phyloP scores from a whole-genome alignment of 2,113 vertebrate species.

The Nasalis larvatus region DNA sequence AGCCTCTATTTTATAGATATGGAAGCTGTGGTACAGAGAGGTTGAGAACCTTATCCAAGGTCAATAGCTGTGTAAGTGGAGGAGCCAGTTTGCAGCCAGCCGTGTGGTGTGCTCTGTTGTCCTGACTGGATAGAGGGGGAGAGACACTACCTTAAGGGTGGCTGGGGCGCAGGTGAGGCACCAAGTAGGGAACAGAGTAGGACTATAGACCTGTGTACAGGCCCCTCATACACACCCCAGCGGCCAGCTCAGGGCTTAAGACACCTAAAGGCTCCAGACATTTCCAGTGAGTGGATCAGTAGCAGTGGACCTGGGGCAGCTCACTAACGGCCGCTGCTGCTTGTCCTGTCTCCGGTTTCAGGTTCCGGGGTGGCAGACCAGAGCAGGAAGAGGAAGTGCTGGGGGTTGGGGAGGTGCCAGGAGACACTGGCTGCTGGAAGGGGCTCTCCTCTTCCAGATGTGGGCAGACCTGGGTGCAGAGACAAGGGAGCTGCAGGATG shows the following conservation, averaged over 20 bases:
- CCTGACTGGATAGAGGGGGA: neutral
- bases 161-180: neutral
- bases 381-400: slow-evolving; percentile 71
- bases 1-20: neutral
- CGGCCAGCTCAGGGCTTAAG: neutral
- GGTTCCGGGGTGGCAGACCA: slow-evolving; percentile 27
- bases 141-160: neutral
- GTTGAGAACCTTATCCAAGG: neutral
- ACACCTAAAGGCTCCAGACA: neutral
- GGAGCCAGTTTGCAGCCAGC: neutral
- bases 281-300: neutral
- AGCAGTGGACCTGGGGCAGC: neutral
- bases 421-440: neutral
- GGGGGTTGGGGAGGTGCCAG: neutral
- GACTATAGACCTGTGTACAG: neutral
- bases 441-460: neutral
- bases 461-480: neutral
- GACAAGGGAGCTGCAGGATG: neutral
- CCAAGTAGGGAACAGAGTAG: neutral
- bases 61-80: neutral
- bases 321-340: neutral
- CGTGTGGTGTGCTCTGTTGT: neutral
- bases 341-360: slow-evolving; percentile 35
- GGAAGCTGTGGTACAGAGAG: neutral
- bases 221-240: neutral